Evolutionary conservation across 2,113 vertebrate species (phyloP).

Genomic region (Hucho hucho): DNA sequence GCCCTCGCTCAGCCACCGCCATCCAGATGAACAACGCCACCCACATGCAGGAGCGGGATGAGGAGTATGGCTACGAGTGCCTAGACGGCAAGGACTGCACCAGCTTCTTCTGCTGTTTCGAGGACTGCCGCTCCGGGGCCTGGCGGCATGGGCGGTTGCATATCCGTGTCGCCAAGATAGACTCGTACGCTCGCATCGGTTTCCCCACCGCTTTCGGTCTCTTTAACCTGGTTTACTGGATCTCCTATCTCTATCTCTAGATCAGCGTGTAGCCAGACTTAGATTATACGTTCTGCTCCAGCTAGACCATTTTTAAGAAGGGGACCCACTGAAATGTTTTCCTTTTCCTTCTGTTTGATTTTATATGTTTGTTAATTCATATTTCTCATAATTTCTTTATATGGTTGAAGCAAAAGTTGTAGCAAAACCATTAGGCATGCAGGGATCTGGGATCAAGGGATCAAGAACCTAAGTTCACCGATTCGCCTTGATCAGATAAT

Average conservation of each 20-base stretch:
- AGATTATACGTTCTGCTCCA: conserved; percentile 52
- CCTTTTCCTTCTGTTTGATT: conserved; percentile 11
- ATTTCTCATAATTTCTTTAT: conserved; percentile 31
- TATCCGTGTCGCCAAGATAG: conserved; percentile 96
- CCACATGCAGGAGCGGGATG: conserved; percentile 95
- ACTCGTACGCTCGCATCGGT: conserved; percentile 97
- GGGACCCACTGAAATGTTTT: conserved; percentile 43
- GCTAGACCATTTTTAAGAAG: conserved; percentile 52
- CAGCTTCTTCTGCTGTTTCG: conserved; percentile 99
- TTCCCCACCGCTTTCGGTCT: conserved; percentile 97
- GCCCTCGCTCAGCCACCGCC: conserved; percentile 91
- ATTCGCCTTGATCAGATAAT: background rate
- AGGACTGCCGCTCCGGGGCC: conserved; percentile 95
- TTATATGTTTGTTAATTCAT: conserved; percentile 26
- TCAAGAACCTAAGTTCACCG: conserved; percentile 6
- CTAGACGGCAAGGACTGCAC: conserved; percentile 99
- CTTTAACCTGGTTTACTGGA: conserved; percentile 98
- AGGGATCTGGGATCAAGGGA: conserved; percentile 32
- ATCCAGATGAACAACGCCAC: conserved; percentile 99
- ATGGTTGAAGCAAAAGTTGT: conserved; percentile 71
- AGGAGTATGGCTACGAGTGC: conserved; percentile 97
- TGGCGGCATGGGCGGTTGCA: conserved; percentile 97
- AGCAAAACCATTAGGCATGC: conserved; percentile 66
- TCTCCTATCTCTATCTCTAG: conserved; percentile 97
- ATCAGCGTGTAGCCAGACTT: conserved; percentile 50